phyloP scores from a whole-genome alignment of 64 coral and sea anemone genomes.

The Actinia equina region DNA sequence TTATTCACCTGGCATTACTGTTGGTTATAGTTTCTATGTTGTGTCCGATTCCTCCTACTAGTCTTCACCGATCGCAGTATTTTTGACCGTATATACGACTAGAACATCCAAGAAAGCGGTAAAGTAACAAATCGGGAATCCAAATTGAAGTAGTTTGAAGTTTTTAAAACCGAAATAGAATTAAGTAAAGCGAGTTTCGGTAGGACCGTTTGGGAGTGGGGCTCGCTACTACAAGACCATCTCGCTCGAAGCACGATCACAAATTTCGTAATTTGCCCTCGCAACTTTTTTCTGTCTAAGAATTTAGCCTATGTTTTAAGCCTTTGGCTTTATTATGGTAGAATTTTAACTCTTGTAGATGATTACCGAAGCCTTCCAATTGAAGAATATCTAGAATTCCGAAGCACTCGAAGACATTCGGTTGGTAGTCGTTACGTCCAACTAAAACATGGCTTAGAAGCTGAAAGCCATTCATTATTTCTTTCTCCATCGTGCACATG shows the following conservation, averaged over 20 bases:
- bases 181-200: not conserved
- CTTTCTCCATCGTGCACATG: constrained; percentile 9
- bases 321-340: constrained; percentile 4
- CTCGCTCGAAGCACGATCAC: constrained; percentile 20
- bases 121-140: not conserved
- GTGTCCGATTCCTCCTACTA: not conserved
- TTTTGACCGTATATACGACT: not conserved
- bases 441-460: constrained; percentile 41
- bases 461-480: constrained; percentile 48
- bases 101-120: not conserved
- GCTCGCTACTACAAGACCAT: constrained; percentile 17
- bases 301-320: not conserved
- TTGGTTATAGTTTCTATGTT: not conserved
- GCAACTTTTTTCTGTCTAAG: not conserved
- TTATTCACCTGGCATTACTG: constrained; percentile 83
- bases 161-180: constrained; percentile 26
- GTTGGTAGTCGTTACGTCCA: constrained; percentile 18
- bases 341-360: not conserved
- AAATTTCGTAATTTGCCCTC: constrained; percentile 39
- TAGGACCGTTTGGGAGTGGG: constrained; percentile 38
- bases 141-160: constrained; percentile 5
- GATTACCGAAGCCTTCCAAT: constrained; percentile 19
- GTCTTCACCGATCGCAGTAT: constrained; percentile 7
- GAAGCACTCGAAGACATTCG: constrained; percentile 35
- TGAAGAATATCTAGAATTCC: constrained; percentile 35